Evolutionary conservation across 2,888 invertebrate genomes (phyloP), one percentile per base, ranked within the genome.

Genomic region (Conus canariensis): DNA sequence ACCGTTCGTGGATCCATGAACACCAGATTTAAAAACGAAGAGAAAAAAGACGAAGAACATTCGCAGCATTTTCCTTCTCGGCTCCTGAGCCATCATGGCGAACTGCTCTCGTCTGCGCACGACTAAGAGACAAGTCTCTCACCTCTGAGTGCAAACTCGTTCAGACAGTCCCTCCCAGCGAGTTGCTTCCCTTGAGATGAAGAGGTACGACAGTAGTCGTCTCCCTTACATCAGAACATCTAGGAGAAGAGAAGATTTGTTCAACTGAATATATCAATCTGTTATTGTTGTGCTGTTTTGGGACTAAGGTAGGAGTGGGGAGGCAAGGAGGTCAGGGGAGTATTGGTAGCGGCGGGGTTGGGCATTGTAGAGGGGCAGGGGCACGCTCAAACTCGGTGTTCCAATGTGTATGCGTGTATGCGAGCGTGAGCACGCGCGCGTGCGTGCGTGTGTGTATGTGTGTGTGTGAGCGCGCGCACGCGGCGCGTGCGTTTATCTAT

Each of bases 161-260:
- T 58, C 22, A 14, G 56, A 19, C 58, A 58, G 7, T 22, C 19
- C 19, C 58, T 9, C 56, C n/a, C 8, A 19, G 60, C n/a, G n/a
- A 85, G 60, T 85, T 85, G n/a, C 85, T 25, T 85, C 85, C 85
- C 85, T 85, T 85, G 85, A 85, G n/a, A 10, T 60, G 60, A 8
- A n/a, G 25, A 16, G 25, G 25, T n/a, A n/a, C 85, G 45, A n/a
- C 25, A 59, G 25, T 1, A 22, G 22, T 85, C 60, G 85, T 16
- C 25, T 85, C 85, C 85, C 85, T 58, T 80, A 30, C 6, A 14
- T 45, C 45, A n/a, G n/a, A 10, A 64, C 12, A 14, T 74, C 22
- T 74, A 22, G 45, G 45, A 74, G 19, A 8, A n/a, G 60, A 64
- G 60, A 10, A 16, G 60, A 64, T 10, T 4, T 10, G 60, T 10